phyloP scores from a whole-genome alignment of 92 coral and sea anemone genomes.

The Epizoanthus fatuus region DNA sequence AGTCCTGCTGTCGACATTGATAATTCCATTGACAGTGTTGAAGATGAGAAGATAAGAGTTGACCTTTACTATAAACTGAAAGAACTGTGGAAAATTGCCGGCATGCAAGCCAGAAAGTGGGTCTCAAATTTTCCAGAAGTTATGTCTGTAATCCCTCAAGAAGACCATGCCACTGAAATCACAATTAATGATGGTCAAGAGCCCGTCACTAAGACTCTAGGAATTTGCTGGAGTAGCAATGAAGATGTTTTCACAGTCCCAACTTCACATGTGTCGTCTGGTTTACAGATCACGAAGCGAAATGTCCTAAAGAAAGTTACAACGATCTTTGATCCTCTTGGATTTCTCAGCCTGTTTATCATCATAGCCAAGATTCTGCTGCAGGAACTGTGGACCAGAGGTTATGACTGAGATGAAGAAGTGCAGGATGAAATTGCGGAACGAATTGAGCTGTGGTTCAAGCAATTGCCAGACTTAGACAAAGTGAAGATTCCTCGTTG shows the following conservation, averaged over 20 bases:
- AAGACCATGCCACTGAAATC: slow-evolving; percentile 66
- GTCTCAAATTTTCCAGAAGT: slow-evolving; percentile 54
- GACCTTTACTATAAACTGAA: slow-evolving; percentile 52
- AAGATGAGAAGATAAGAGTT: slow-evolving; percentile 39
- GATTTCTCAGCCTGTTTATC: slow-evolving; percentile 61
- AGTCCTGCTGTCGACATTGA: slow-evolving; percentile 73
- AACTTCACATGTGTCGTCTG: slow-evolving; percentile 13
- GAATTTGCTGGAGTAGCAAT: slow-evolving; percentile 31
- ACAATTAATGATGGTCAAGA: slow-evolving; percentile 42
- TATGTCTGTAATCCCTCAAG: slow-evolving; percentile 54
- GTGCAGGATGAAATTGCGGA: slow-evolving; percentile 60
- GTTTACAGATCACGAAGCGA: slow-evolving; percentile 54
- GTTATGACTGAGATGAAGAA: slow-evolving; percentile 68
- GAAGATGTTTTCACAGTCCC: slow-evolving; percentile 49
- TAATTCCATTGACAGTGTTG: slow-evolving; percentile 66
- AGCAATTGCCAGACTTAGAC: slow-evolving; percentile 40
- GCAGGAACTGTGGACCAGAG: slow-evolving; percentile 69
- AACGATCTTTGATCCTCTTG: slow-evolving; percentile 65
- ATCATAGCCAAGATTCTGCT: slow-evolving; percentile 68
- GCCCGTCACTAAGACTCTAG: slow-evolving; percentile 10
- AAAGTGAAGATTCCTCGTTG: slow-evolving; percentile 66
- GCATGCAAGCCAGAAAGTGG: slow-evolving; percentile 69
- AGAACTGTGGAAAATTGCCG: slow-evolving; percentile 38
- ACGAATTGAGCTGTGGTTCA: slow-evolving; percentile 54
- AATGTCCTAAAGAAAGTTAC: slow-evolving; percentile 68